Conservation (phyloP, 2,797 vertebrate species). For the Pangasius macronema region DNA sequence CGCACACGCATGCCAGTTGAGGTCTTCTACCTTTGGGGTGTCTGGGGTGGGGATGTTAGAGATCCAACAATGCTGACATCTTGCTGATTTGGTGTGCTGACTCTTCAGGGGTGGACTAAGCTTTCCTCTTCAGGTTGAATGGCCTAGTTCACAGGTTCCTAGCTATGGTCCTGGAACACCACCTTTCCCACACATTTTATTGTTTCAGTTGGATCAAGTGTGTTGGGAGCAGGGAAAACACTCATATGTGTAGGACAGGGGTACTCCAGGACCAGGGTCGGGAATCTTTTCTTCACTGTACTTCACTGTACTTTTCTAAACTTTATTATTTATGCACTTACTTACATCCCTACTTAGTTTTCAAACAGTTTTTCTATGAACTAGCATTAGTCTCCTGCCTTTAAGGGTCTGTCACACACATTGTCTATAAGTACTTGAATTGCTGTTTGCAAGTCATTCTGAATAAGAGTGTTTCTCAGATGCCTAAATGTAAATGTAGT, state of each 20-base stretch:
- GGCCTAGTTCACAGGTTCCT: neutral
- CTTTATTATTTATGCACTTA: neutral
- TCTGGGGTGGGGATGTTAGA: neutral
- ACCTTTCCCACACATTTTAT: neutral
- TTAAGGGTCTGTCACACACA: neutral
- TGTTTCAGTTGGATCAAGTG: neutral
- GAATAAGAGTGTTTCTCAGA: neutral
- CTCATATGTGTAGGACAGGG: neutral
- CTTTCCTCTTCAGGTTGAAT: neutral
- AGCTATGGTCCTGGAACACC: neutral
- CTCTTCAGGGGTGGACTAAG: neutral
- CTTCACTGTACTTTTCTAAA: neutral
- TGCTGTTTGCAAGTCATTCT: neutral
- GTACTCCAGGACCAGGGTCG: neutral
- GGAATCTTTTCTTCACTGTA: neutral
- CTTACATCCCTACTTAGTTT: neutral
- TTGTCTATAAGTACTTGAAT: neutral
- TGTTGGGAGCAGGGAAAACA: neutral
- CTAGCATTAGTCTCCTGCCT: no score
- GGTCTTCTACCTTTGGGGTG: neutral
- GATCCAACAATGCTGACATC: neutral
- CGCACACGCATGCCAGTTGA: neutral
- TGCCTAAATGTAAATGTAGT: neutral
- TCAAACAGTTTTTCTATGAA: neutral
- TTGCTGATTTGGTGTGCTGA: neutral